Conservation (phyloP, 2,888 invertebrate species). For the Erynnis tages region DNA sequence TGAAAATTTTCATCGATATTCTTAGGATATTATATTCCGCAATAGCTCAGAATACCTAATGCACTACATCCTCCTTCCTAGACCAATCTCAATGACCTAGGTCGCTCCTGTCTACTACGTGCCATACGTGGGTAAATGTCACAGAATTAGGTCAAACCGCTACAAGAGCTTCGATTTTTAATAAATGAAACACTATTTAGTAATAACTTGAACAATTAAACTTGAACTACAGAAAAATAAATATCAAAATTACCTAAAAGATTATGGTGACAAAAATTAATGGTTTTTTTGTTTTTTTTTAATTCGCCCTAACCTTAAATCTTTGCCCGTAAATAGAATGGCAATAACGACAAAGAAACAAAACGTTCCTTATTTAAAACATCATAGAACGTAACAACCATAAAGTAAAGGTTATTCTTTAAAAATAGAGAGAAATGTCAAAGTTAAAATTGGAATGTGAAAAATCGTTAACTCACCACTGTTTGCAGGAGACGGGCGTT, state of each 20-base stretch:
- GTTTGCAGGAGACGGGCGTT: constrained; percentile 30
- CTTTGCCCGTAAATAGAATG: not conserved
- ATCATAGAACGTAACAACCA: not conserved
- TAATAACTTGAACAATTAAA: too few species aligned
- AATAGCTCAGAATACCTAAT: too few species aligned
- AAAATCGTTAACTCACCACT: constrained; percentile 63
- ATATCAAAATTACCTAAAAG: too few species aligned
- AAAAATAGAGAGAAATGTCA: constrained; percentile 40
- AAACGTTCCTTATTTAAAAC: not conserved
- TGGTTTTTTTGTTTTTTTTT: too few species aligned
- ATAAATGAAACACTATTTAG: constrained; percentile 26
- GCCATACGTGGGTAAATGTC: constrained; percentile 57
- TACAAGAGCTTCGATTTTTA: constrained; percentile 37
- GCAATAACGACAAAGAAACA: not conserved
- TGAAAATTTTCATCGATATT: too few species aligned
- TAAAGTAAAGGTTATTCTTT: constrained; percentile 21
- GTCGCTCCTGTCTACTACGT: constrained; percentile 46
- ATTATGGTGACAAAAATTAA: too few species aligned
- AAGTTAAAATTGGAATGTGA: constrained; percentile 44
- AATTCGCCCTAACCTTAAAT: constrained; percentile 6
- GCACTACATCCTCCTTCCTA: constrained; percentile 6
- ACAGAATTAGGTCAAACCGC: constrained; percentile 56
- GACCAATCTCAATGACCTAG: constrained; percentile 51
- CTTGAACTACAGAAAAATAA: too few species aligned
- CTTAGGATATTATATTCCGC: too few species aligned